Evolutionary conservation across 1,140 invertebrate species (phyloP).

Genomic region (Calycopis cecrops): DNA sequence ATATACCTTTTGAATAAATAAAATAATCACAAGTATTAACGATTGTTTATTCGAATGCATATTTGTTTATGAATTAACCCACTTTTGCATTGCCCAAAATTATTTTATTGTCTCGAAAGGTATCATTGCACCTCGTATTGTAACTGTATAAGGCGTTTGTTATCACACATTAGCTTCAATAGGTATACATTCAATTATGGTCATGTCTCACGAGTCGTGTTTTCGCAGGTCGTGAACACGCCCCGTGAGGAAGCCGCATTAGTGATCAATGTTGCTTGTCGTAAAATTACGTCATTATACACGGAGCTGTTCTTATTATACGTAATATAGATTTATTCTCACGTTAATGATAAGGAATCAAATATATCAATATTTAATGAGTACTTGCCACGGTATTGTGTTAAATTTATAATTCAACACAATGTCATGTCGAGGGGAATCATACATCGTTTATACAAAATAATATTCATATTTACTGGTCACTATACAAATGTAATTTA

Average conservation of each 20-base stretch:
- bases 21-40: background rate
- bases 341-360: slow-evolving; percentile 50
- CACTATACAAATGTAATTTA: slow-evolving; percentile 18
- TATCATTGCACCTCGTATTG: slow-evolving; percentile 23
- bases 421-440: background rate
- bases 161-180: slow-evolving; percentile 68
- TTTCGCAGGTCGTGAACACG: background rate
- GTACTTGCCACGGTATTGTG: background rate
- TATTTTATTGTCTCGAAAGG: slow-evolving; percentile 1
- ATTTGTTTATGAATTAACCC: too few relatives aligned
- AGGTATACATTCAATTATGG: slow-evolving; percentile 52
- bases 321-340: slow-evolving; percentile 68
- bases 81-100: too few relatives aligned
- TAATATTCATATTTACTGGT: slow-evolving; percentile 40
- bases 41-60: too few relatives aligned
- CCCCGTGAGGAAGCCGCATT: slow-evolving; percentile 25
- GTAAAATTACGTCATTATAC: slow-evolving; percentile 42
- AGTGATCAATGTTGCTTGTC: slow-evolving; percentile 66
- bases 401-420: background rate
- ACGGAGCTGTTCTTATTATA: slow-evolving; percentile 67
- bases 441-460: slow-evolving; percentile 52
- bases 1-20: slow-evolving; percentile 6
- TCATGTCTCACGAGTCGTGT: background rate
- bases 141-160: slow-evolving; percentile 46
- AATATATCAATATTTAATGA: slow-evolving; percentile 17